Base-by-base conservation (phyloP, 2,797 vertebrate species). In the Toxotes lorentzi region DNA sequence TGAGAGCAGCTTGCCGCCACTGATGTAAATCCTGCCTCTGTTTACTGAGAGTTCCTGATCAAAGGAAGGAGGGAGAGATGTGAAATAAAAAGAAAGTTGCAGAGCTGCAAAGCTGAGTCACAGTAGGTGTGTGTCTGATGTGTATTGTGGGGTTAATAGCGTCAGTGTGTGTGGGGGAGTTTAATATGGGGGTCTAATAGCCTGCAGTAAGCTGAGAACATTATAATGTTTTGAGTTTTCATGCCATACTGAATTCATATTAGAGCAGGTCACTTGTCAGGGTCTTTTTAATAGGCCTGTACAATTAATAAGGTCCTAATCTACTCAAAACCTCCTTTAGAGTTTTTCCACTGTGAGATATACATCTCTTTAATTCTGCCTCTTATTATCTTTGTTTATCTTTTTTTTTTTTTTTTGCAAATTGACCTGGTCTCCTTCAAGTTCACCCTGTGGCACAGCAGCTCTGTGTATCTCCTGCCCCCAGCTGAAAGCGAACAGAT, bases 291-390 rank as follows among this genome's bases (percentile, higher is more conserved):
- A 96, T 96, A 96, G 91, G 92, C 87, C 89, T 86, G 75, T 92
- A 88, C 86, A 95, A 95, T 96, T 96, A 96, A 95, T 93, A 94
- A 94, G 65, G 83, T 88, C 83, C 94, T 95, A 93, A 94, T 94
- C 87, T 73, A 47, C 88, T 93, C 88, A 68, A 41, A 92, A 94
- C 92, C 90, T 90, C 70, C 23, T 78, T 95, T 92, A 88, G 92
- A 93, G 79, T 92, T 88, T 78, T 94, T 95, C 95, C 84, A 91
- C 89, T 87, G 75, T 86, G 79, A 94, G 92, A 95, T 94, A 94
- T 95, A 92, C 81, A 85, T 85, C 82, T 58, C 84, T 81, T 70
- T 70, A 11, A 53, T 47, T 47, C 30, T 34, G 79, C 86, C 73
- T 85, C 91, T 93, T 86, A 85, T 86, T 92, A 74, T 89, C 71